phyloP scores from a whole-genome alignment of 2,113 vertebrate genomes.

The Bufo bufo region DNA sequence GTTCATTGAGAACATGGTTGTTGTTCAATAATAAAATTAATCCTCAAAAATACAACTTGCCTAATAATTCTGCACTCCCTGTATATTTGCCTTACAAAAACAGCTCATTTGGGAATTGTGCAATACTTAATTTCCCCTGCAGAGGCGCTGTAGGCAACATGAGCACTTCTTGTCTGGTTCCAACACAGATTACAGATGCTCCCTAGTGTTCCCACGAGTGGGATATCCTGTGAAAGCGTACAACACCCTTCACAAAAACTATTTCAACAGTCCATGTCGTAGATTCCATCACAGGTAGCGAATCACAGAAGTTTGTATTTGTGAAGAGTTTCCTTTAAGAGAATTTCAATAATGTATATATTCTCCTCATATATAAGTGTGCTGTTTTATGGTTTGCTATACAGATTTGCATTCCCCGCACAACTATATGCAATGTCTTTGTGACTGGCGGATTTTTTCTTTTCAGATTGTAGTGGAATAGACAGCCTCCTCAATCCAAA shows the following conservation, averaged over 20 bases:
- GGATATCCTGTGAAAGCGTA: too few species aligned
- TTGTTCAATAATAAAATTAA: too few species aligned
- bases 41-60: too few species aligned
- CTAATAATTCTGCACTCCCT: too few species aligned
- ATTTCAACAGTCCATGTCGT: too few species aligned
- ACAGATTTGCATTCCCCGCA: slow-evolving; percentile 35
- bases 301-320: too few species aligned
- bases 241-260: too few species aligned
- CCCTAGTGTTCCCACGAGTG: too few species aligned
- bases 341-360: background rate
- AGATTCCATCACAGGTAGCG: too few species aligned
- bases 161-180: background rate
- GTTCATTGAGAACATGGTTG: too few species aligned
- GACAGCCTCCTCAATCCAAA: slow-evolving; percentile 39
- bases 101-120: background rate
- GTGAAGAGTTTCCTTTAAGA: background rate
- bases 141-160: background rate
- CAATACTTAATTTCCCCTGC: background rate
- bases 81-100: background rate
- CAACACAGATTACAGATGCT: background rate
- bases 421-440: slow-evolving; percentile 20
- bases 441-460: slow-evolving; percentile 33
- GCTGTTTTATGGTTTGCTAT: background rate
- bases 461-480: slow-evolving; percentile 37
- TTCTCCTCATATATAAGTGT: background rate